Conservation (phyloP, 2,113 vertebrate species). For the Cygnus atratus region DNA sequence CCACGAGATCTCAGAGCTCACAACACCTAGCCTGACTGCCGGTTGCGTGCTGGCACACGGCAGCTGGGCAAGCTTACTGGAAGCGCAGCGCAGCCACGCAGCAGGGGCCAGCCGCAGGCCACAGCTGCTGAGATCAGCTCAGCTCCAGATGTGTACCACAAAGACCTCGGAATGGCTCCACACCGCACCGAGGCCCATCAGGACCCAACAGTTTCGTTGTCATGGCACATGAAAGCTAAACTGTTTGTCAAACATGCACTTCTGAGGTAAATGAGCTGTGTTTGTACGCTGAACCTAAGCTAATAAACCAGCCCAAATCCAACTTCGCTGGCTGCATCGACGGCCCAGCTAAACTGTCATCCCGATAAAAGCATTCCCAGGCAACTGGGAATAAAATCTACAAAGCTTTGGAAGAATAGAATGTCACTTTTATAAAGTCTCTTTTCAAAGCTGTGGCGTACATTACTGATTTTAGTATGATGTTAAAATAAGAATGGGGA, state of each 20-base stretch:
- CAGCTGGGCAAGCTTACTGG: not conserved
- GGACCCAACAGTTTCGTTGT: not conserved
- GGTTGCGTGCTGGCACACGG: not conserved
- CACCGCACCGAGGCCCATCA: fast-evolving
- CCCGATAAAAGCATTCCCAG: not conserved
- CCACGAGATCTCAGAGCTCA: not conserved
- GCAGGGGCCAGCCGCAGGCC: not conserved
- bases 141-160: not conserved
- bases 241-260: too few species aligned
- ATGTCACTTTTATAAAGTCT: not conserved
- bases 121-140: not conserved
- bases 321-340: not conserved
- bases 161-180: not conserved
- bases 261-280: not conserved
- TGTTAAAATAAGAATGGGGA: not conserved
- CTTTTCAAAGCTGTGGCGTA: not conserved
- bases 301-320: not conserved
- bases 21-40: fast-evolving
- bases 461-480: not conserved
- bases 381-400: not conserved
- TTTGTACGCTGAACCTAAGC: too few species aligned
- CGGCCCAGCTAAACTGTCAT: fast-evolving
- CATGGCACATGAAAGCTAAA: not conserved
- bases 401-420: not conserved
- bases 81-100: too few species aligned